Evolutionary conservation across 2,888 invertebrate genomes (phyloP), one percentile per base, ranked within the genome.

Genomic region (Chaetogeoica ovagalla): DNA sequence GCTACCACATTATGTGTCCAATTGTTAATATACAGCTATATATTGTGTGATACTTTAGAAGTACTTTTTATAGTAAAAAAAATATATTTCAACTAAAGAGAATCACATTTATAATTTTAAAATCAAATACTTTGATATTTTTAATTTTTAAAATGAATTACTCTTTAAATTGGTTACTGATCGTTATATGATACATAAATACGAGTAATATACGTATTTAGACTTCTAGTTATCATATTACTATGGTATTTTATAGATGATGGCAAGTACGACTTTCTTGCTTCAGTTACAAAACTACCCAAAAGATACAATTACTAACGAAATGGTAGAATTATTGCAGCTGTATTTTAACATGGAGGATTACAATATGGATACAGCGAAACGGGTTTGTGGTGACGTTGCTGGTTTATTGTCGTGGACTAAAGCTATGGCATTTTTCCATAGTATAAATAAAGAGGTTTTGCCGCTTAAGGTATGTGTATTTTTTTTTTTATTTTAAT

Each of bases 311-410:
- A 97, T 98, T 82, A 98, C 97, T 86, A 96, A 95, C 85, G 98
- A 98, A 88, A 97, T 97, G 91, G 95, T 98, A 13, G 98, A 98
- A 86, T 89, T 97, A 82, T 87, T 98, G 77, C 90, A 92, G 83
- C 96, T 97, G 0, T 98, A 97, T 86, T 95, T 96, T 84, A 91
- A 92, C 86, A 95, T 96, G 95, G 97, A 97, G 84, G 97, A 98
- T 86, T 98, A 97, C 86, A 96, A 95, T 85, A 94, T 97, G 94
- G 97, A 98, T 85, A 96, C 94, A 77, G 98, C 98, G 0, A 93
- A 95, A 85, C 89, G 97, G 83, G 97, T 97, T 7, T 98, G 97
- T 85, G 97, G 97, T 76, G 97, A 98, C 85, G 97, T 98, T 0
- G 97, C 98, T 19, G 98, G 98, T 3, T 88, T 98, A 17, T 87